These are phyloP conservation scores for Drosophila grimshawi DNA, from an alignment of 1,140 invertebrate species.

Conservation along the genomic window DNA sequence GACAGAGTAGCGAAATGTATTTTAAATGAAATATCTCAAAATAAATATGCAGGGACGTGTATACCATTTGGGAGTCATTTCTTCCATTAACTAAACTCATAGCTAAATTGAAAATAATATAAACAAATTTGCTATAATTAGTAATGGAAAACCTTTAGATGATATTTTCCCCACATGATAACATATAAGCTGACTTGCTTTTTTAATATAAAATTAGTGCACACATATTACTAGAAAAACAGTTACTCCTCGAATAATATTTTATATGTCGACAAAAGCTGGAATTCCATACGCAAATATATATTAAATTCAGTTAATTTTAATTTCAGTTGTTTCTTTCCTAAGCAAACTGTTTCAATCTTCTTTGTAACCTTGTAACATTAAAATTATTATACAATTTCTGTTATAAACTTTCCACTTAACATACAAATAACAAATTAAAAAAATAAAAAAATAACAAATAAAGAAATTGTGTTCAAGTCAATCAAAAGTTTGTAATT, in stretches of 20 bases:
- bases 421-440: constrained; percentile 3
- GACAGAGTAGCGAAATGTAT: background rate
- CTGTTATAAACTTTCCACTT: constrained; percentile 25
- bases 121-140: no score
- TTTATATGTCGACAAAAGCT: no score
- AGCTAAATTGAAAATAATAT: no score
- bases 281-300: background rate
- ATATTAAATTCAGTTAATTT: background rate
- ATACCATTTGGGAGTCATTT: no score
- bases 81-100: no score
- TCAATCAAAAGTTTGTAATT: constrained; percentile 74
- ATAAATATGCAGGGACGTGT: no score
- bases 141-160: no score
- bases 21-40: background rate
- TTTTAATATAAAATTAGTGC: no score
- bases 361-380: background rate
- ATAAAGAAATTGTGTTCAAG: constrained; percentile 26
- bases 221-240: no score
- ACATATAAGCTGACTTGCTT: no score
- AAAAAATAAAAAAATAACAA: background rate
- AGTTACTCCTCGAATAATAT: no score
- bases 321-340: constrained; percentile 2
- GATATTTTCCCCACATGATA: no score
- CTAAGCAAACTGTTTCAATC: background rate
- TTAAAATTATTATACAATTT: constrained; percentile 13